These are phyloP conservation scores for Drosophila kambysellisi DNA, from an alignment of 2,888 invertebrate species.

Conservation along the genomic window DNA sequence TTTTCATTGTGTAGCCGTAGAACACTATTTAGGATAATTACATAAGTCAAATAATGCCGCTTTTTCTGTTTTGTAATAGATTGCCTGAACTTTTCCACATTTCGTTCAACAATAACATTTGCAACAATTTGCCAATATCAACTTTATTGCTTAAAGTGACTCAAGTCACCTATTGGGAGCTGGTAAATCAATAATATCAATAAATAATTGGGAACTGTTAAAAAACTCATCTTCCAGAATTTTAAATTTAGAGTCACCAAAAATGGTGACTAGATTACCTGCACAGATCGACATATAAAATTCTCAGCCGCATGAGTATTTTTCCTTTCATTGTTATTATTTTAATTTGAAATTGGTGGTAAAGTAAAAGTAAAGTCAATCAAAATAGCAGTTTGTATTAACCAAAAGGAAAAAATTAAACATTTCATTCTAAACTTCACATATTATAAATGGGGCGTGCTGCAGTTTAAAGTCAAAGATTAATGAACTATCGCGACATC, in stretches of 20 bases:
- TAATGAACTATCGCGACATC: neutral
- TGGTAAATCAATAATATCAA: neutral
- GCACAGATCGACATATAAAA: neutral
- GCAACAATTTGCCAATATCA: neutral
- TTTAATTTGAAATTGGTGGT: neutral
- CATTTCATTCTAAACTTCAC: neutral
- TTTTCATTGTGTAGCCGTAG: too few species aligned
- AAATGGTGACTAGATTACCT: neutral
- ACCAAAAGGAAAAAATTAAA: neutral
- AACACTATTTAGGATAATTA: too few species aligned
- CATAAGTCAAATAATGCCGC: too few species aligned
- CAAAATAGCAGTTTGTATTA: neutral
- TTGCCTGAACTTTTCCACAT: too few species aligned
- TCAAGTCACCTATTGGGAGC: neutral
- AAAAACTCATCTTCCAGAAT: neutral
- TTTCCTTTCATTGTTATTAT: neutral
- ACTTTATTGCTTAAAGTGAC: neutral
- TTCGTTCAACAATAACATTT: neutral
- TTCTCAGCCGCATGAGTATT: neutral
- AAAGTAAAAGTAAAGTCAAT: neutral
- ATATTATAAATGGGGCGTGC: neutral
- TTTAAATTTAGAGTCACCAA: neutral
- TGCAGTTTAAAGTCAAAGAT: neutral
- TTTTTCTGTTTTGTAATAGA: too few species aligned
- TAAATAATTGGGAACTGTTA: neutral